Percentiles rank a stretch among this genome's conserved stretches.
Evolutionary conservation across 2,888 invertebrate species (phyloP).

Genomic region (Drosophila atroscutellata): DNA sequence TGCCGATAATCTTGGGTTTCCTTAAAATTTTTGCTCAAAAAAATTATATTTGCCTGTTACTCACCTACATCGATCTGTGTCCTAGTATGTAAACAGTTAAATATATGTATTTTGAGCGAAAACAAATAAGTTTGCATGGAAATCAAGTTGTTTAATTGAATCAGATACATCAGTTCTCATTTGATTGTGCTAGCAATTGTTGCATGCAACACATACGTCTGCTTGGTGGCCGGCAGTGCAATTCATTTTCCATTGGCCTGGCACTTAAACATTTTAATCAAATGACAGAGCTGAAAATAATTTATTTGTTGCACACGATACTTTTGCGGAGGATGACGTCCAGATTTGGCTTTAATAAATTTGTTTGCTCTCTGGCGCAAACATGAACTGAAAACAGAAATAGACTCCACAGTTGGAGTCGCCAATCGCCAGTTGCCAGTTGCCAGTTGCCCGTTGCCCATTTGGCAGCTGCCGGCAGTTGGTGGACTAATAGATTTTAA

Average conservation of each 20-base stretch:
- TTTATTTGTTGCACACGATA: constrained; percentile 72
- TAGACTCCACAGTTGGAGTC: constrained; percentile 27
- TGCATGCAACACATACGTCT: constrained; percentile 42
- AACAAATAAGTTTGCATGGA: neutral
- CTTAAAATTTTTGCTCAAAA: neutral
- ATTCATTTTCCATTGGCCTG: constrained; percentile 58
- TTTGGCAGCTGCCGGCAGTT: constrained; percentile 42
- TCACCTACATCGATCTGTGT: neutral
- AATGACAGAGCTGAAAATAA: constrained; percentile 72
- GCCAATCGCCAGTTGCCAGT: constrained; percentile 28
- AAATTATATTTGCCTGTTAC: neutral
- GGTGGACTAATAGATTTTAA: constrained; percentile 74
- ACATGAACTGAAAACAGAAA: constrained; percentile 48
- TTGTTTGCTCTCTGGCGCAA: constrained; percentile 51
- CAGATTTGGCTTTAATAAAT: constrained; percentile 62
- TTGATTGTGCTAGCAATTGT: constrained; percentile 14
- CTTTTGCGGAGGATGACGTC: constrained; percentile 5
- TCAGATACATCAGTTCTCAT: neutral
- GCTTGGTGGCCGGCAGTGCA: constrained; percentile 32
- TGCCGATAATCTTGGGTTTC: neutral
- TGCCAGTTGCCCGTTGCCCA: constrained; percentile 17
- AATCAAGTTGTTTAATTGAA: neutral
- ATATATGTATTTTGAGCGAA: neutral
- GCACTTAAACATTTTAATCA: constrained; percentile 72
- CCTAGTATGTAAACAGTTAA: neutral